Base-by-base conservation (phyloP, 64 coral and sea anemone genomes). In the Pocillopora damicornis region DNA sequence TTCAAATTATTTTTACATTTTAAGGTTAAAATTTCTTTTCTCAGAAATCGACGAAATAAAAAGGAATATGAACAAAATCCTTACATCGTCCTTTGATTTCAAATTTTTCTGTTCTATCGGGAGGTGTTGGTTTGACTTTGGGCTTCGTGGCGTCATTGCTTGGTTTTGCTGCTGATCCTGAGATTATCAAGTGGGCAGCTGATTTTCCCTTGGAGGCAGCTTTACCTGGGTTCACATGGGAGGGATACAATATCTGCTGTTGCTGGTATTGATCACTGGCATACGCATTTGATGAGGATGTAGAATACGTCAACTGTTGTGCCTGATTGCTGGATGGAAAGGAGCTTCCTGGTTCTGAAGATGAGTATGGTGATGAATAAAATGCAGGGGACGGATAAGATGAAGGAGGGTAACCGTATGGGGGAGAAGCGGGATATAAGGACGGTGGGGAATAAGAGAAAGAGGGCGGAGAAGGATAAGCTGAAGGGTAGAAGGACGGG, bases 11-110 rank as follows among this genome's bases (percentile, higher is more conserved):
- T 51, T 51, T 2, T 51, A 51, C 7, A 51, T 51, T 51, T 51
- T 51, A 1, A 51, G 30, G 42, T 51, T 4, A 7, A 51, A 51
- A 2, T 51, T 51, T 51, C 42, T 7, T 51, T 51, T 51, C 2
- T 51, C 2, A 51, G 42, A 51, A 62, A 77, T 22, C n/a, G 26
- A 18, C 17, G 8, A 61, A 16, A 15, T n/a, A 30, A 60, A 14
- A 56, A 7, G 15, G 25, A 18, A 37, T 10, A 22, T 77, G 16
- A 9, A 7, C 11, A 25, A 88, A 8, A 57, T 58, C 58, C 90
- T 92, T 86, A 92, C 90, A 64, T 92, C 77, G 87, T 58, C 75
- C 90, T 73, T 77, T 79, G 90, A 92, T 92, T 17, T 80, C 80
- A 34, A 87, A 92, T 9, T 73, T 75, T 22, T 92, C 90, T 25